Evolutionary conservation across 2,888 invertebrate genomes (phyloP).

Genomic region (Ichneumoninae sp.): DNA sequence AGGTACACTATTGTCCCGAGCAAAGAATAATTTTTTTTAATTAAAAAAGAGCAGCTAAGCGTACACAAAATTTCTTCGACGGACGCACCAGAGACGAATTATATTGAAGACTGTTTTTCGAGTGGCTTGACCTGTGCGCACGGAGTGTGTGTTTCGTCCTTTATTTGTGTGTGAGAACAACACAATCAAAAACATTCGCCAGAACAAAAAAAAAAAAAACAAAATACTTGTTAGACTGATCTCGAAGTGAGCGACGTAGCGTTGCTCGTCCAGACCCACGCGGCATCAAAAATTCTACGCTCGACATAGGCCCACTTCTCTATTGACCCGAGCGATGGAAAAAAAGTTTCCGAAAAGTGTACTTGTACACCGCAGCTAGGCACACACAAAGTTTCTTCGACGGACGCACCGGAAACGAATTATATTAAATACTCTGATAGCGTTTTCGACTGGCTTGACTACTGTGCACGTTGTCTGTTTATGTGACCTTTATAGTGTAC

Average conservation of each 20-base stretch:
- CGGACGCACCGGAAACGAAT: neutral
- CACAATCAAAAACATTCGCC: too few relatives aligned
- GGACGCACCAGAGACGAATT: neutral
- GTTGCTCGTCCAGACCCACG: neutral
- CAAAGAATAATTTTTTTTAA: too few relatives aligned
- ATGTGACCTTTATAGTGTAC: neutral
- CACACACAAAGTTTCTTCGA: conserved; percentile 15
- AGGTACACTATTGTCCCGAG: too few relatives aligned
- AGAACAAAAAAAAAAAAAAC: too few relatives aligned
- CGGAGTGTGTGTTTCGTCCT: too few relatives aligned
- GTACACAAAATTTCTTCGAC: conserved; percentile 19
- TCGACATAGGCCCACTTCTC: neutral
- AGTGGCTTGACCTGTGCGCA: too few relatives aligned
- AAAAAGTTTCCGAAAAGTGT: too few relatives aligned
- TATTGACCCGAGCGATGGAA: neutral
- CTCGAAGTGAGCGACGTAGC: neutral
- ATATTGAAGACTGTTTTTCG: neutral
- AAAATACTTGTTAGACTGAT: neutral
- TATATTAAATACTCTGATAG: neutral
- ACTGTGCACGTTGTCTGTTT: neutral
- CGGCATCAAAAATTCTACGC: neutral
- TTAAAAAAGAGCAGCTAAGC: conserved; percentile 7
- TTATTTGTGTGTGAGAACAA: too few relatives aligned
- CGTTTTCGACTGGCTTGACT: neutral
- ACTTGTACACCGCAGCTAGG: conserved; percentile 6